phyloP scores from a whole-genome alignment of 2,797 vertebrate species.

The Lemur catta region DNA sequence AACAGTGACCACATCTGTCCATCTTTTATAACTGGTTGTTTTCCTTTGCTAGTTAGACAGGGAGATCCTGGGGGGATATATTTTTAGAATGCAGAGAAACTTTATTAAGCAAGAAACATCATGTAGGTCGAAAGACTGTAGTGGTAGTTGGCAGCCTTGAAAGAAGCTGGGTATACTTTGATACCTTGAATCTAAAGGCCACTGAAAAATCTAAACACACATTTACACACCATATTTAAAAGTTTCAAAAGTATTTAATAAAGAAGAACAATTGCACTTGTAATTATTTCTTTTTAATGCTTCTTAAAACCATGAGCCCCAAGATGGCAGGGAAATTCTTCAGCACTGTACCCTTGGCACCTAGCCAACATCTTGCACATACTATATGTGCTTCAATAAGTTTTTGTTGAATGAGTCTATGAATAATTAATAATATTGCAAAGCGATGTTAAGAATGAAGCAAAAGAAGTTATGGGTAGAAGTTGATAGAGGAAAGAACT shows the following conservation, averaged over 20 bases:
- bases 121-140: not conserved
- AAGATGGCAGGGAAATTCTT: not conserved
- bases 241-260: not conserved
- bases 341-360: not conserved
- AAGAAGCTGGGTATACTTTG: not conserved
- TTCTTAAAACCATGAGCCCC: not conserved
- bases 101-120: not conserved
- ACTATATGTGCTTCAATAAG: not conserved
- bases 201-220: not conserved
- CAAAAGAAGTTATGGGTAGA: not conserved
- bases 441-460: not conserved
- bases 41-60: not conserved
- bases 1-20: not conserved
- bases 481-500: not conserved
- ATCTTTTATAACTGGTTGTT: not conserved
- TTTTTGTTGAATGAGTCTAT: not conserved
- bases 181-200: not conserved
- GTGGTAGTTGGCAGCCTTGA: not conserved
- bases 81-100: constrained; percentile 25
- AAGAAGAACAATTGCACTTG: not conserved
- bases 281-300: not conserved
- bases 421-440: not conserved
- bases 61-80: not conserved
- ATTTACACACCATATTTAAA: not conserved
- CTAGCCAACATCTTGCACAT: not conserved